Evolutionary conservation across 2,888 invertebrate species (phyloP).

Genomic region (Molanna angustata): DNA sequence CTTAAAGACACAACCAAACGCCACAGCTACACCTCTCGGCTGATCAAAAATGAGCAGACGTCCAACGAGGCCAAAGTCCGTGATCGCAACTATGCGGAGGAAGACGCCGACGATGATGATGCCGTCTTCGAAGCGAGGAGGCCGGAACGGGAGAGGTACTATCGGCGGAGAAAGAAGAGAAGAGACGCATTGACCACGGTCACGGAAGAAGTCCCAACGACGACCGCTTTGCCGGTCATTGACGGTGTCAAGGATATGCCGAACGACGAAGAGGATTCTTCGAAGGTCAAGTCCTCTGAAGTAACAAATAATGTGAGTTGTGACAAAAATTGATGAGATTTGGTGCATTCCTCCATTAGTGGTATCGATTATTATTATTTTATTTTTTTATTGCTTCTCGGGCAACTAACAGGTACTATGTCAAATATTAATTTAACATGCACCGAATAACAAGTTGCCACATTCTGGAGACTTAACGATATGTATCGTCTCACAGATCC

Average conservation of each 20-base stretch:
- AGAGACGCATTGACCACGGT: slow-evolving; percentile 14
- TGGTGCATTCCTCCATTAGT: too few relatives aligned
- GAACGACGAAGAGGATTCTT: neutral
- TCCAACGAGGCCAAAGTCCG: slow-evolving; percentile 2
- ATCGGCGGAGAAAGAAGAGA: slow-evolving; percentile 16
- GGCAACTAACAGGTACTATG: too few relatives aligned
- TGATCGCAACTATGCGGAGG: neutral
- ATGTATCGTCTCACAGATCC: too few relatives aligned
- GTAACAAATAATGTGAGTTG: too few relatives aligned
- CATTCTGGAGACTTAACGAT: too few relatives aligned
- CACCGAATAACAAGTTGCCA: too few relatives aligned
- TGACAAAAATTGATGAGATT: too few relatives aligned
- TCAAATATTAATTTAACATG: too few relatives aligned
- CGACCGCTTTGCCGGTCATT: neutral
- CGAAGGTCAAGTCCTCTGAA: neutral
- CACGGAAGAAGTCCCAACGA: slow-evolving; percentile 4
- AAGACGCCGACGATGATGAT: neutral
- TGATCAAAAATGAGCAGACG: slow-evolving; percentile 7
- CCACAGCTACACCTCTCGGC: slow-evolving; percentile 10
- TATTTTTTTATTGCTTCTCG: too few relatives aligned
- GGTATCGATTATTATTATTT: too few relatives aligned
- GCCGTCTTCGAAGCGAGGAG: slow-evolving; percentile 9
- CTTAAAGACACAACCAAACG: slow-evolving; percentile 11
- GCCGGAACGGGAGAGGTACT: slow-evolving; percentile 9
- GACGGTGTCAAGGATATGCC: neutral